A percentile compares a stretch with the other conserved stretches of the same genome.
phyloP scores from a whole-genome alignment of 2,888 invertebrate species.

The Harpalus rufipes region DNA sequence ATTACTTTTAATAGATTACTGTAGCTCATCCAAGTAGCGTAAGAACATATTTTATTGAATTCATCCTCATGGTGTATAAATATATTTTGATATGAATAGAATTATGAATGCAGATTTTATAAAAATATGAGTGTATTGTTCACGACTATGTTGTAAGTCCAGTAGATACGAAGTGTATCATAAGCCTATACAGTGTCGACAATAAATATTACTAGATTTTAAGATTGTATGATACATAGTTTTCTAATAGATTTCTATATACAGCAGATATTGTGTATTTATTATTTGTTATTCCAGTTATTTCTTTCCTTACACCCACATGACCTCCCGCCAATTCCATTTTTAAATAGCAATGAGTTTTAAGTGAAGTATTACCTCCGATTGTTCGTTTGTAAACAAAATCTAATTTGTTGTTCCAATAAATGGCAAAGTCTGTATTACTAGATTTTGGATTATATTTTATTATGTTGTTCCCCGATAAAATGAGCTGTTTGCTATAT shows the following conservation, averaged over 20 bases:
- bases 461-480: too few species aligned
- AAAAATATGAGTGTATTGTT: constrained; percentile 31
- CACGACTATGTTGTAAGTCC: constrained; percentile 33
- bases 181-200: constrained; percentile 35
- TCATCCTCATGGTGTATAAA: constrained; percentile 51
- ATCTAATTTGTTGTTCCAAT: too few species aligned
- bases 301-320: neutral
- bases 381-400: too few species aligned
- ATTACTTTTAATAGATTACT: constrained; percentile 39
- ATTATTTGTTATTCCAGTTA: constrained; percentile 3
- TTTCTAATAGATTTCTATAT: constrained; percentile 45
- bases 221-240: constrained; percentile 45
- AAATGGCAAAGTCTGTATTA: too few species aligned
- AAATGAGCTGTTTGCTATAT: too few species aligned
- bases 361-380: too few species aligned
- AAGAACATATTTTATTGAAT: constrained; percentile 43
- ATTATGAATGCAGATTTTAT: constrained; percentile 44
- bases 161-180: constrained; percentile 47
- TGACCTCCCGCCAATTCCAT: too few species aligned
- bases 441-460: too few species aligned
- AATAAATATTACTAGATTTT: constrained; percentile 35
- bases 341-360: too few species aligned
- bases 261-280: constrained; percentile 19
- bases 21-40: constrained; percentile 48
- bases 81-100: constrained; percentile 43